phyloP scores from a whole-genome alignment of 2,888 invertebrate genomes.

The Melipona bicolor region DNA sequence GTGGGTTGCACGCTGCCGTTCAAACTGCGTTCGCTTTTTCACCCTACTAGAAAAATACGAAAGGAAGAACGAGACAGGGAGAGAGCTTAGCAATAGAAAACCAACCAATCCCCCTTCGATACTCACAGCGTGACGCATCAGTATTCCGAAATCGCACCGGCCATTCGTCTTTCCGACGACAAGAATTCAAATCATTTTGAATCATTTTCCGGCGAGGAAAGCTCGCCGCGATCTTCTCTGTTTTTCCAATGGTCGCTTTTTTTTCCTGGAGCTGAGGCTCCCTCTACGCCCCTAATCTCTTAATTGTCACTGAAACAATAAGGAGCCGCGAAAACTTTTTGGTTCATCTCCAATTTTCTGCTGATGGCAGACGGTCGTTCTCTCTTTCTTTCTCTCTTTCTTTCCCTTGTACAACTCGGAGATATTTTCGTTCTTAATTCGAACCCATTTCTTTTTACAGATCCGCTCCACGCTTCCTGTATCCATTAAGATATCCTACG shows the following conservation, averaged over 20 bases:
- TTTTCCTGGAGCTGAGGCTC: background rate
- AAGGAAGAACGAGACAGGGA: constrained; percentile 3
- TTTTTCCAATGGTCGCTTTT: background rate
- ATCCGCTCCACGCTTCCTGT: background rate
- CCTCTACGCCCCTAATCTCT: background rate
- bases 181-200: constrained; percentile 82
- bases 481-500: background rate
- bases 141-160: constrained; percentile 81
- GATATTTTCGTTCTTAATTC: constrained; percentile 45
- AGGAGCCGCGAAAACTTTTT: constrained; percentile 62
- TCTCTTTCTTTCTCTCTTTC: no score
- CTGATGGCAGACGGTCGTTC: constrained; percentile 10
- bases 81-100: constrained; percentile 54
- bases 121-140: constrained; percentile 73
- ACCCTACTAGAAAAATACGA: constrained; percentile 11
- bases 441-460: background rate
- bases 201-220: constrained; percentile 79
- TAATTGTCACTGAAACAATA: constrained; percentile 71
- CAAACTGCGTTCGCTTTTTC: constrained; percentile 4
- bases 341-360: constrained; percentile 59
- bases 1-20: constrained; percentile 20
- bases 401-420: background rate
- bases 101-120: constrained; percentile 51
- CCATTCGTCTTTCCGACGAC: constrained; percentile 79
- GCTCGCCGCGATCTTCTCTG: constrained; percentile 70